These are phyloP conservation scores for Calameuta pallipes DNA, from an alignment of 2,888 invertebrate genomes.

Conservation along the genomic window DNA sequence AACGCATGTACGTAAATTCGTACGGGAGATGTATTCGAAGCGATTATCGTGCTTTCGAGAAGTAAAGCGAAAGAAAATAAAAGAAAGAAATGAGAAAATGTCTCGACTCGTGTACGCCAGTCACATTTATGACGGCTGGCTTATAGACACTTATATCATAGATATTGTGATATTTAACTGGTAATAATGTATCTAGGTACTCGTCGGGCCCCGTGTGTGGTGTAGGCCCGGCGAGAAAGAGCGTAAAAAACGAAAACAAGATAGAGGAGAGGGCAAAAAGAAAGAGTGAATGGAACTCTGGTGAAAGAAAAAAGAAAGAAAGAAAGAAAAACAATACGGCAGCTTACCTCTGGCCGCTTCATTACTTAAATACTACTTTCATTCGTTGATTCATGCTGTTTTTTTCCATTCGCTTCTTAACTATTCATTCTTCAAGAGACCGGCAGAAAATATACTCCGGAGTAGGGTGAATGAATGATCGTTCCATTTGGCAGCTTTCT, in stretches of 20 bases:
- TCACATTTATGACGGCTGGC: too few relatives aligned
- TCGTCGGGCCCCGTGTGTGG: constrained; percentile 38
- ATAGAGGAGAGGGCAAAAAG: neutral
- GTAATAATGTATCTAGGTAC: constrained; percentile 37
- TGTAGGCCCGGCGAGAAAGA: constrained; percentile 29
- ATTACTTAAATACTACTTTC: too few relatives aligned
- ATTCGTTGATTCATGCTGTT: too few relatives aligned
- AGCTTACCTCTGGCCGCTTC: too few relatives aligned
- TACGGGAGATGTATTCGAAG: neutral
- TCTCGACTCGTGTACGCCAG: too few relatives aligned
- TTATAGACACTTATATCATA: constrained; percentile 47
- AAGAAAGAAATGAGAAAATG: too few relatives aligned
- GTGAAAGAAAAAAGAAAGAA: constrained; percentile 7
- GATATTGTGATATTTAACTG: constrained; percentile 61
- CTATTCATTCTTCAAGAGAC: too few relatives aligned
- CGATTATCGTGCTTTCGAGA: neutral
- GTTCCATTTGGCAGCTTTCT: too few relatives aligned
- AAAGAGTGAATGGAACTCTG: constrained; percentile 12
- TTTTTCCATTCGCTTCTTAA: too few relatives aligned
- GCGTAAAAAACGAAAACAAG: neutral
- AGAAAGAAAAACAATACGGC: neutral
- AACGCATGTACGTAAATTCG: neutral
- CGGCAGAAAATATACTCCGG: too few relatives aligned
- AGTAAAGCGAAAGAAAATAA: too few relatives aligned
- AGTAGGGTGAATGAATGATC: too few relatives aligned